These are phyloP conservation scores for Arnoldichthys spilopterus DNA, from an alignment of 2,797 vertebrate species.

Conservation along the genomic window DNA sequence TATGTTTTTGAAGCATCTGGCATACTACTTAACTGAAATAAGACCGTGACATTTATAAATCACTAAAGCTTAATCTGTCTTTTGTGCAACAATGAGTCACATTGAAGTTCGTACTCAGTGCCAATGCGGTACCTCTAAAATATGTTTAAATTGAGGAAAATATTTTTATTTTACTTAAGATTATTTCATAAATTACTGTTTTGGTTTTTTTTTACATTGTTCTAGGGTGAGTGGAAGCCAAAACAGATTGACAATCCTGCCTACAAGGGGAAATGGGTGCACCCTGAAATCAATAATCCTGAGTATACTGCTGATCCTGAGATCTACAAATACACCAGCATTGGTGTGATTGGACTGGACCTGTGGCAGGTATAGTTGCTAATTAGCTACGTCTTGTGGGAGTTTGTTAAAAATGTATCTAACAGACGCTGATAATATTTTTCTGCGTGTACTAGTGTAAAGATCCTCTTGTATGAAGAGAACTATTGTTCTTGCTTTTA, in stretches of 20 bases:
- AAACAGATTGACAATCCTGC: conserved; percentile 80
- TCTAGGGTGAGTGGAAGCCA: conserved; percentile 82
- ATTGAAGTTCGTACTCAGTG: not conserved
- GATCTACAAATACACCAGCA: conserved; percentile 80
- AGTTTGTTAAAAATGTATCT: not conserved
- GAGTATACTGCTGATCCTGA: conserved; percentile 81
- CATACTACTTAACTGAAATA: not conserved
- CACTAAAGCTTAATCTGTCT: not conserved
- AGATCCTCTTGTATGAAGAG: not conserved
- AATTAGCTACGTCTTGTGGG: not conserved
- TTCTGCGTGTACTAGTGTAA: too few species aligned
- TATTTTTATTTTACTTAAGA: not conserved
- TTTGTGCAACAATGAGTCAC: not conserved
- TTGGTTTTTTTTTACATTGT: not conserved
- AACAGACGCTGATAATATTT: too few species aligned
- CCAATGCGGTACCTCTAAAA: not conserved
- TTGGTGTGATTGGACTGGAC: conserved; percentile 82
- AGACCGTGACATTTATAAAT: not conserved
- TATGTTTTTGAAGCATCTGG: not conserved
- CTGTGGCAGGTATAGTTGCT: conserved; percentile 79
- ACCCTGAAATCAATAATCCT: conserved; percentile 86
- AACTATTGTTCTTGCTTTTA: not conserved
- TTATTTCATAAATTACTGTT: not conserved
- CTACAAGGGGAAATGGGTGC: conserved; percentile 85
- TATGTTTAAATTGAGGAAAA: not conserved